Base-by-base conservation (phyloP, 2,888 invertebrate genomes). In the Dorcus hopei region DNA sequence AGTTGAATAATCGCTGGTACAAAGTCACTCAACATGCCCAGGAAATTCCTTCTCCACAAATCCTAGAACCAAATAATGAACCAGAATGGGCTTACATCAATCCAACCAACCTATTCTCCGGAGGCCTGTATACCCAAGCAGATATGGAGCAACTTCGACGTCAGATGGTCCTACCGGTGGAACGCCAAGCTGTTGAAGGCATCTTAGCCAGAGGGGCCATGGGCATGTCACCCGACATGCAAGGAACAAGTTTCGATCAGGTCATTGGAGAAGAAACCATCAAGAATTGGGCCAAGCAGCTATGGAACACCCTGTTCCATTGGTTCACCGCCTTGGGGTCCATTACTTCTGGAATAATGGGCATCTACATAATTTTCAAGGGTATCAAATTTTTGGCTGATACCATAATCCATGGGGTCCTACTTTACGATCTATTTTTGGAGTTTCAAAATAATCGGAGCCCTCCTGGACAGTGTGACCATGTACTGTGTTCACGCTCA, bases 121-220 rank as follows among this genome's bases (percentile, higher is more conserved):
- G 50, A 7, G 38, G 38, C n/a, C n/a, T 50, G 3, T 50, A 50
- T 14, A 33, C 50, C 7, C 50, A 50, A 40, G 38, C 38, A 5
- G 38, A 50, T 50, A 50, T 50, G 50, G 50, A 50, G 7, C 11
- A 50, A 7, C 50, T 50, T 11, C 50, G 51, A 6, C 16, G 40
- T 16, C 51, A 51, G 8, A 38, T 51, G 8, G 40, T 51, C 51
- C 11, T 51, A 19, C 51, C 51, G 8, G 40, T 19, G 8, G 51
- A 51, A 23, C 26, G 51, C 19, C 14, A 38, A 19, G 40, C 51
- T 7, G 51, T 51, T 3, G 14, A 14, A 9, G 16, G 19, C 16
- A 51, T 51, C 39, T 11, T 51, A 9, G 40, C 51, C 16, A 38
- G 40, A 9, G 38, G n/a, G n/a, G n/a, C n/a, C n/a, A n/a, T n/a